phyloP scores from a whole-genome alignment of 2,797 vertebrate genomes.

The Manis pentadactyla region DNA sequence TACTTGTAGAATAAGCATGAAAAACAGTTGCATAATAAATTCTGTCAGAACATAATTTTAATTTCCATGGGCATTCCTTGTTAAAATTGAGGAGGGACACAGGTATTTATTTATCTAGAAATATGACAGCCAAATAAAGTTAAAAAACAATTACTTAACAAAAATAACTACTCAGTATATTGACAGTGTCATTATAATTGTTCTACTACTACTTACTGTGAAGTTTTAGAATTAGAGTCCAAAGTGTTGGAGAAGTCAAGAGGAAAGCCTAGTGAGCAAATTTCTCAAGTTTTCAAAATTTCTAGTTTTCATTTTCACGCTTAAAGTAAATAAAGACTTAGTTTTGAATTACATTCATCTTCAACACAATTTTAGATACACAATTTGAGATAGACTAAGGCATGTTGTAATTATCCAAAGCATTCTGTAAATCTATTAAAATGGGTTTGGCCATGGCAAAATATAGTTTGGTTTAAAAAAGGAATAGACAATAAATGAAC shows the following conservation, averaged over 20 bases:
- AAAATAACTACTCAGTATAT: background rate
- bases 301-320: background rate
- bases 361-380: background rate
- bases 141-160: conserved; percentile 32
- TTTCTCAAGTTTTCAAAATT: background rate
- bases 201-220: background rate
- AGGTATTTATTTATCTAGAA: background rate
- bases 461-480: background rate
- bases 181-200: background rate
- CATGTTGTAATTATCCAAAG: background rate
- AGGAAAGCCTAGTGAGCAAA: background rate
- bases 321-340: conserved; percentile 47
- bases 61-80: background rate
- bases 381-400: background rate
- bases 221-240: conserved; percentile 50
- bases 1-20: background rate
- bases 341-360: background rate
- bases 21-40: background rate
- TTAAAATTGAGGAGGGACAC: background rate
- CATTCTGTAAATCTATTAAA: background rate
- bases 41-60: background rate
- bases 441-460: background rate
- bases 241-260: conserved; percentile 27
- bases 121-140: background rate
- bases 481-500: background rate